Percentiles rank a stretch among this genome's conserved stretches.
Conservation (phyloP, 1,140 invertebrate genomes). For the Archivesica marissinica region DNA sequence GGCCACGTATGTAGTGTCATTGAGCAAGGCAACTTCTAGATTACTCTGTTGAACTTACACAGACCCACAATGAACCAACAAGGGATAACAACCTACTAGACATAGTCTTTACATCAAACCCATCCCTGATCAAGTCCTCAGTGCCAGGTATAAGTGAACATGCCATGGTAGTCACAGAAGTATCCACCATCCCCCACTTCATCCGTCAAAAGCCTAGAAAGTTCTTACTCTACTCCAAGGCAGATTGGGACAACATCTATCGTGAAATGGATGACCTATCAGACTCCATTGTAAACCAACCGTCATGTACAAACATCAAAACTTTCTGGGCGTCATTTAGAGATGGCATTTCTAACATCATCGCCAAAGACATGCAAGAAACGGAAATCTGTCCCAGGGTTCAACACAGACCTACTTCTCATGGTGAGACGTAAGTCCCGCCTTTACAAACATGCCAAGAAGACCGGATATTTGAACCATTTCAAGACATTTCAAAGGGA, state of each 20-base stretch:
- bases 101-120: conserved; percentile 23
- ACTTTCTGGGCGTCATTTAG: conserved; percentile 24
- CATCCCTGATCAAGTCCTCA: conserved; percentile 29
- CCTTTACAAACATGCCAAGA: conserved; percentile 22
- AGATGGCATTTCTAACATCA: background rate
- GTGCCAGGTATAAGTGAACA: conserved; percentile 39
- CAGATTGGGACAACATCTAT: background rate
- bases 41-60: no score
- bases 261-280: background rate
- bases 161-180: conserved; percentile 40
- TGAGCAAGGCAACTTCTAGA: no score
- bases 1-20: no score
- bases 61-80: conserved; percentile 41
- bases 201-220: conserved; percentile 22
- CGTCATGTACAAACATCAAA: background rate
- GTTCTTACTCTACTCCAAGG: background rate
- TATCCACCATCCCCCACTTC: conserved; percentile 1
- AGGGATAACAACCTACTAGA: conserved; percentile 45
- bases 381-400: background rate
- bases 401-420: background rate
- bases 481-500: conserved; percentile 24
- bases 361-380: conserved; percentile 14
- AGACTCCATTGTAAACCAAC: background rate
- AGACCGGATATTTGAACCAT: background rate
- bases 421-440: conserved; percentile 40